phyloP scores from a whole-genome alignment of 2,113 vertebrate genomes.

The Scolopax mira region DNA sequence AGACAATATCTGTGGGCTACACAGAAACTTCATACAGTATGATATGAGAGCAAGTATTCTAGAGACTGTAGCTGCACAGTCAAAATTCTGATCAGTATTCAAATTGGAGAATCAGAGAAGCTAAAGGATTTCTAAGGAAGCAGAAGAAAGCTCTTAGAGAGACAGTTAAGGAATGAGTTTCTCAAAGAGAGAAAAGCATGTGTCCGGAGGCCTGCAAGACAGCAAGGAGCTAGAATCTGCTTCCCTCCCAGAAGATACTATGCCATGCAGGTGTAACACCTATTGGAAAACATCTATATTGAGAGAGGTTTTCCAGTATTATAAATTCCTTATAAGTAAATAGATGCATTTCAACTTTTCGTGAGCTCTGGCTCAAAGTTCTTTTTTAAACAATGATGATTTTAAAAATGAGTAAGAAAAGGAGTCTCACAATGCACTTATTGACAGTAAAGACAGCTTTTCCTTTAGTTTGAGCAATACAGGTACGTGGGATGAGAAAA shows the following conservation, averaged over 20 bases:
- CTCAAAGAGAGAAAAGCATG: background rate
- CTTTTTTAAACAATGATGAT: background rate
- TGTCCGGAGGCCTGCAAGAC: background rate
- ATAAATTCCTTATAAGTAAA: background rate
- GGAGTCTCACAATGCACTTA: background rate
- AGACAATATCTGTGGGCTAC: background rate
- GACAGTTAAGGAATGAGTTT: background rate
- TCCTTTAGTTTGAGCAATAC: constrained; percentile 23
- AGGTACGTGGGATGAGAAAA: constrained; percentile 49
- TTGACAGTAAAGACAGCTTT: constrained; percentile 29
- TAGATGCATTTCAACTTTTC: background rate
- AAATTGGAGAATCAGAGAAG: background rate
- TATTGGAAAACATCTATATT: background rate
- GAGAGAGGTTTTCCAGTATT: background rate
- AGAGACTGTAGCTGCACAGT: background rate
- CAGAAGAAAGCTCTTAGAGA: background rate
- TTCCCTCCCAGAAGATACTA: background rate
- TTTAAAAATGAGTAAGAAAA: constrained; percentile 9
- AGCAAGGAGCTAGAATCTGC: background rate
- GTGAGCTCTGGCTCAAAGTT: background rate
- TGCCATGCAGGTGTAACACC: background rate
- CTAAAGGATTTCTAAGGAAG: background rate
- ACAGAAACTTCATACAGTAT: background rate
- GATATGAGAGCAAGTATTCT: background rate
- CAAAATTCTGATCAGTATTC: background rate